A percentile compares a stretch with the other conserved stretches of the same genome.
Conservation (phyloP, 1,140 invertebrate species). For the Caerostris darwini region DNA sequence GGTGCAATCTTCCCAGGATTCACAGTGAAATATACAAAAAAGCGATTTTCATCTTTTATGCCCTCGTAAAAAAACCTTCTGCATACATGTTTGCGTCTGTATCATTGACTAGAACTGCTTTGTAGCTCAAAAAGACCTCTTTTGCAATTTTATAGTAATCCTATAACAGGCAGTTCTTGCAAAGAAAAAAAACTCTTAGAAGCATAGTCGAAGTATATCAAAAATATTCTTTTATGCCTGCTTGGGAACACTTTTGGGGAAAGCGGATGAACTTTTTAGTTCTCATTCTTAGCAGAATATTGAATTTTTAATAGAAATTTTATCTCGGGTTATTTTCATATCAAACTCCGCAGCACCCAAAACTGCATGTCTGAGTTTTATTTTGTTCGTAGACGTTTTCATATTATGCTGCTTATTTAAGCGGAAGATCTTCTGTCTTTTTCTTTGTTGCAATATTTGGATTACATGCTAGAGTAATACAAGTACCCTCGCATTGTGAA, state of each 20-base stretch:
- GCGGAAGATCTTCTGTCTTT: slow-evolving; percentile 31
- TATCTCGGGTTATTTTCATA: slow-evolving; percentile 52
- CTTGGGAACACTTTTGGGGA: not conserved
- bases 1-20: not conserved
- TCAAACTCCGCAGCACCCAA: not conserved
- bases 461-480: no score
- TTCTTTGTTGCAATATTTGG: not conserved
- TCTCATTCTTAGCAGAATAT: slow-evolving; percentile 47
- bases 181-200: not conserved
- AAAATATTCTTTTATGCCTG: slow-evolving; percentile 24
- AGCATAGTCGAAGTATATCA: slow-evolving; percentile 39
- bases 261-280: slow-evolving; percentile 1
- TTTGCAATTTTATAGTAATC: slow-evolving; percentile 59
- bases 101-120: slow-evolving; percentile 47
- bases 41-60: slow-evolving; percentile 55
- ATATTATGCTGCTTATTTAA: slow-evolving; percentile 34
- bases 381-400: not conserved
- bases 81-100: slow-evolving; percentile 14
- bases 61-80: slow-evolving; percentile 3
- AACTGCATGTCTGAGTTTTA: slow-evolving; percentile 26
- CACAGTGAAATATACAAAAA: slow-evolving; percentile 30
- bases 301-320: slow-evolving; percentile 65
- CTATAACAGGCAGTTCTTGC: slow-evolving; percentile 12
- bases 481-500: no score
- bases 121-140: slow-evolving; percentile 30